Percentiles rank a stretch among this genome's conserved stretches.
These are phyloP conservation scores for Prorops nasuta DNA, from an alignment of 1,140 invertebrate genomes.

Conservation along the genomic window DNA sequence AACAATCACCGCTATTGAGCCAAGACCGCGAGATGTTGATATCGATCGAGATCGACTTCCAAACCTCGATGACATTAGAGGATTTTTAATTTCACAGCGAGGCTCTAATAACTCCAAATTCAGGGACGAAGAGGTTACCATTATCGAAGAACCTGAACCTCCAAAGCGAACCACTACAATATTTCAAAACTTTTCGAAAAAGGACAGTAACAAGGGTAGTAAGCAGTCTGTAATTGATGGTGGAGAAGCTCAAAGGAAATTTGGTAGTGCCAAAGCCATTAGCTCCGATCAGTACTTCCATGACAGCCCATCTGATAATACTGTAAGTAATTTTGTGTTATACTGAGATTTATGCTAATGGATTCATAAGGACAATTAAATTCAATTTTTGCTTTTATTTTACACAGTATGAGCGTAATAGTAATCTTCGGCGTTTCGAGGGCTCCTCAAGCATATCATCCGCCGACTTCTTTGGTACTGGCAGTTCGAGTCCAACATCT, in stretches of 20 bases:
- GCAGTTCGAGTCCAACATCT: constrained; percentile 40
- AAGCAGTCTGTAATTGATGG: constrained; percentile 8
- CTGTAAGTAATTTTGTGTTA: constrained; percentile 63
- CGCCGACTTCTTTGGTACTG: constrained; percentile 88
- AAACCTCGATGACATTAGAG: constrained; percentile 27
- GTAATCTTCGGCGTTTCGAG: constrained; percentile 76
- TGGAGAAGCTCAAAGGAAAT: constrained; percentile 88
- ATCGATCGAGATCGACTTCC: constrained; percentile 25
- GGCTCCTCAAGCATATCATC: constrained; percentile 93
- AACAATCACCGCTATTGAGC: constrained; percentile 36
- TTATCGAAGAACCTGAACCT: constrained; percentile 45
- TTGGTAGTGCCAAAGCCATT: constrained; percentile 94
- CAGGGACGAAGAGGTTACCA: constrained; percentile 39
- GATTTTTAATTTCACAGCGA: constrained; percentile 26
- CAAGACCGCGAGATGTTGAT: constrained; percentile 33
- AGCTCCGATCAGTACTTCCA: constrained; percentile 96
- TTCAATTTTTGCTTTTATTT: background rate
- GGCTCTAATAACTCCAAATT: constrained; percentile 26
- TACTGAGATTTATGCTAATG: no score
- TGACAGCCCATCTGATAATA: constrained; percentile 63
- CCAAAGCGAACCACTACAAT: constrained; percentile 28
- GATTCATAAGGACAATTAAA: constrained; percentile 4
- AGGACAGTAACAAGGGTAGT: constrained; percentile 20
- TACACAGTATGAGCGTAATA: constrained; percentile 63
- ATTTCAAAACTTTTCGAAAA: constrained; percentile 23